Percentiles rank a stretch among this genome's conserved stretches.
These are phyloP conservation scores for Brachylomia viminalis DNA, from an alignment of 2,888 invertebrate species.

Conservation along the genomic window DNA sequence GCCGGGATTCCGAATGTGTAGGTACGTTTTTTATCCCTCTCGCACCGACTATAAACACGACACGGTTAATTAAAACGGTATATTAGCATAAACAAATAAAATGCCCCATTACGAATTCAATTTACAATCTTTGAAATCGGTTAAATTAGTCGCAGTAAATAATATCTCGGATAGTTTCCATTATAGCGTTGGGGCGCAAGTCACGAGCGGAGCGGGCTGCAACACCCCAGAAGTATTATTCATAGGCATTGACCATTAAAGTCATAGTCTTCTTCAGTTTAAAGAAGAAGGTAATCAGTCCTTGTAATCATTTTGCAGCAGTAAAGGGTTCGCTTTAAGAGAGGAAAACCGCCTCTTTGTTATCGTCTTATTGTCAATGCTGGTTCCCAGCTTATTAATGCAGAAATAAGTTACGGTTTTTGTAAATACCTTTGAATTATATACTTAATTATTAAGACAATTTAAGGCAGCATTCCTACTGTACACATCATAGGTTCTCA, in stretches of 20 bases:
- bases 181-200: conserved; percentile 73
- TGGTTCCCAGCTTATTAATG: not conserved
- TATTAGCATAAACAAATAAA: conserved; percentile 91
- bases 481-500: too few species aligned
- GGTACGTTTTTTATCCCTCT: conserved; percentile 70
- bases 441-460: not conserved
- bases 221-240: too few species aligned
- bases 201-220: conserved; percentile 42
- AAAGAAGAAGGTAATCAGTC: too few species aligned
- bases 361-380: not conserved
- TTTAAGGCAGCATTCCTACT: not conserved
- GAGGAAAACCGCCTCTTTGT: not conserved
- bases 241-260: not conserved
- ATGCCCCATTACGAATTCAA: conserved; percentile 90
- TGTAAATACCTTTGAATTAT: not conserved
- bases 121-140: conserved; percentile 89
- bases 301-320: not conserved
- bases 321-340: not conserved
- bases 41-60: conserved; percentile 75
- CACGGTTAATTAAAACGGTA: conserved; percentile 87
- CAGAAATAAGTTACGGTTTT: not conserved
- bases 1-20: conserved; percentile 74
- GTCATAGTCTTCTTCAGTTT: too few species aligned
- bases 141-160: conserved; percentile 90
- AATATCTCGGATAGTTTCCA: conserved; percentile 84